A percentile compares a stretch with the other conserved stretches of the same genome.
Evolutionary conservation across 2,113 vertebrate species (phyloP).

Genomic region (Etheostoma cragini): DNA sequence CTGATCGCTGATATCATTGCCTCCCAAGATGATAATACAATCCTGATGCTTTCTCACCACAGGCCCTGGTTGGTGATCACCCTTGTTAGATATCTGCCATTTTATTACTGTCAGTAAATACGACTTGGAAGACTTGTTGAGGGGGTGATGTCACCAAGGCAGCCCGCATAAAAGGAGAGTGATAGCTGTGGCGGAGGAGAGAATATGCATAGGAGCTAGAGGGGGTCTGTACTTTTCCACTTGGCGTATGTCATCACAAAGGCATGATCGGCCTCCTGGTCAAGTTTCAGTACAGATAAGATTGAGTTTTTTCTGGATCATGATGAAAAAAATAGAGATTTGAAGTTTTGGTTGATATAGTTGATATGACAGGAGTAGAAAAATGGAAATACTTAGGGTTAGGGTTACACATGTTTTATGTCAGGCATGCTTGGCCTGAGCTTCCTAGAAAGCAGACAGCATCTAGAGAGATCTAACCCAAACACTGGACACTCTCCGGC

Average conservation of each 20-base stretch:
- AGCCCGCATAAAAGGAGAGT: constrained; percentile 73
- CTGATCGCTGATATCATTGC: constrained; percentile 72
- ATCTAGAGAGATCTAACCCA: not conserved
- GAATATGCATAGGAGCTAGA: constrained; percentile 64
- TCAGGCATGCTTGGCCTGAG: constrained; percentile 8
- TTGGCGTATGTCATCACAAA: constrained; percentile 73
- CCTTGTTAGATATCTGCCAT: constrained; percentile 67
- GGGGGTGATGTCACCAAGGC: constrained; percentile 77
- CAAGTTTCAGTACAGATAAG: constrained; percentile 75
- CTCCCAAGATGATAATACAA: constrained; percentile 78
- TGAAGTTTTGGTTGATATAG: constrained; percentile 17
- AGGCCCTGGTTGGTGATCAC: constrained; percentile 58
- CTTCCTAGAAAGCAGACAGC: not conserved
- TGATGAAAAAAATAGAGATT: constrained; percentile 39
- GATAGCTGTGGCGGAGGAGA: constrained; percentile 66
- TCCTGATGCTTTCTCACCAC: constrained; percentile 65
- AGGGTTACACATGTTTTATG: not conserved
- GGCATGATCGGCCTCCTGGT: constrained; percentile 71
- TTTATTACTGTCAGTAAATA: constrained; percentile 76
- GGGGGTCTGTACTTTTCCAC: constrained; percentile 80
- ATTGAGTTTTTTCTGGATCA: constrained; percentile 42
- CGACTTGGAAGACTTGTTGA: constrained; percentile 56
- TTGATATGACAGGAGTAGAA: constrained; percentile 33
- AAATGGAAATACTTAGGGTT: constrained; percentile 20
- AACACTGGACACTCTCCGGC: not conserved